Percentiles rank a stretch among this genome's conserved stretches.
These are phyloP conservation scores for Nymphalis io DNA, from an alignment of 1,140 invertebrate species.

Conservation along the genomic window DNA sequence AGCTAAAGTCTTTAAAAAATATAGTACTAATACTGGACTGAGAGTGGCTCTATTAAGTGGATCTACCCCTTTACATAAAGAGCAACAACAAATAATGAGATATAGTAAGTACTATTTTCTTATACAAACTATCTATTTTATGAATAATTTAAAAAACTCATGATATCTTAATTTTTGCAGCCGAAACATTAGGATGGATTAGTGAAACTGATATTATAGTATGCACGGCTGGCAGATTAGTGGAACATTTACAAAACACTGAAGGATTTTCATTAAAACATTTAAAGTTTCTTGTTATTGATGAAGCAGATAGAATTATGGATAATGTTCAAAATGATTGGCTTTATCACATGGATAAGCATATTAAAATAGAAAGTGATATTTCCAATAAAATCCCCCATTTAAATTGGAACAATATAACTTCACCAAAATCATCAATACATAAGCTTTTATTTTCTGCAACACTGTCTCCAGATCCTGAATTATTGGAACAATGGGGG, in stretches of 20 bases:
- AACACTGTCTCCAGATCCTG: slow-evolving; percentile 97
- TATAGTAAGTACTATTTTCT: slow-evolving; percentile 79
- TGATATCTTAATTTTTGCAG: slow-evolving; percentile 54
- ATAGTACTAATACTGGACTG: slow-evolving; percentile 86
- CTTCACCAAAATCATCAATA: slow-evolving; percentile 81
- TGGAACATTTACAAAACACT: slow-evolving; percentile 95
- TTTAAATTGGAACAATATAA: slow-evolving; percentile 76
- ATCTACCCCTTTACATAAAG: slow-evolving; percentile 85
- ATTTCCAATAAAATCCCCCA: slow-evolving; percentile 64
- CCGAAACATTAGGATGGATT: slow-evolving; percentile 71
- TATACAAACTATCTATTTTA: neutral
- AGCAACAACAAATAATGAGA: slow-evolving; percentile 88
- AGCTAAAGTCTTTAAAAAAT: slow-evolving; percentile 89
- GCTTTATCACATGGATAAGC: slow-evolving; percentile 87
- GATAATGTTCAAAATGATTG: slow-evolving; percentile 95
- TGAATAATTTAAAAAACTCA: too few relatives aligned
- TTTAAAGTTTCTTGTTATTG: slow-evolving; percentile 94
- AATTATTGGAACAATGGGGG: slow-evolving; percentile 92
- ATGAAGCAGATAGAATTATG: slow-evolving; percentile 97
- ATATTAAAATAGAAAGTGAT: slow-evolving; percentile 78
- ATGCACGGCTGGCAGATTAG: slow-evolving; percentile 94
- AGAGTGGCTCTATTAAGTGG: slow-evolving; percentile 89
- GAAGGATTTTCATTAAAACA: slow-evolving; percentile 90
- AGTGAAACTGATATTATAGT: slow-evolving; percentile 93
- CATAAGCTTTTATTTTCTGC: slow-evolving; percentile 98